Conservation (phyloP, 2,888 invertebrate genomes). For the Chrysodeixis includens region DNA sequence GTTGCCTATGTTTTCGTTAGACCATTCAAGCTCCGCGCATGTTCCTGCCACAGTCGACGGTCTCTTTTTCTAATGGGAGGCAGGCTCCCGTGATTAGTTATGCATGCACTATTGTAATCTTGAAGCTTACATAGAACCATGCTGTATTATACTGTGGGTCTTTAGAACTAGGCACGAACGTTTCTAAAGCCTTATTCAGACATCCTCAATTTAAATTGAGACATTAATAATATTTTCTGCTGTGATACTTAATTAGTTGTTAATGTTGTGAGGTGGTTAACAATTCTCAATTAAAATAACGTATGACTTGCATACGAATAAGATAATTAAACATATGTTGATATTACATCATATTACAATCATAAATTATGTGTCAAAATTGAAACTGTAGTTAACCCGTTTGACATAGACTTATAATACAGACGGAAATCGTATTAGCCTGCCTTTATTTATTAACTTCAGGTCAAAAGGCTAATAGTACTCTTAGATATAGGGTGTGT, state of each 20-base stretch:
- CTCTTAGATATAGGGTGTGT: too few species aligned
- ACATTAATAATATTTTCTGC: not conserved
- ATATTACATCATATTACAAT: too few species aligned
- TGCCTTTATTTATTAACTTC: too few species aligned
- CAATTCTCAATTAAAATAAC: too few species aligned
- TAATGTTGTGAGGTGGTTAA: too few species aligned
- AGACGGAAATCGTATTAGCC: too few species aligned
- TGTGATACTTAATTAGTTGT: not conserved
- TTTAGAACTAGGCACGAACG: slow-evolving; percentile 4
- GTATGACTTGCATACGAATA: too few species aligned
- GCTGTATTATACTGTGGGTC: not conserved
- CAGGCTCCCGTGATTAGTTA: slow-evolving; percentile 37
- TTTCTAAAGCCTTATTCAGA: slow-evolving; percentile 1
- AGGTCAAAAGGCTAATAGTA: too few species aligned
- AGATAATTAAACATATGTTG: too few species aligned
- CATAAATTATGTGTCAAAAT: too few species aligned
- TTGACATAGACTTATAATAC: too few species aligned
- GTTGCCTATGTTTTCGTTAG: not conserved
- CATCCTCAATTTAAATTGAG: not conserved
- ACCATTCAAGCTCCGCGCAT: not conserved
- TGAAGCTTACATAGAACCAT: slow-evolving; percentile 28
- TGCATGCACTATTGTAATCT: slow-evolving; percentile 49
- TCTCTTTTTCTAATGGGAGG: slow-evolving; percentile 10
- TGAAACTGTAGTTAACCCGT: too few species aligned
- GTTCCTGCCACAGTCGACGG: not conserved